A percentile compares a stretch with the other conserved stretches of the same genome.
Conservation (phyloP, 2,113 vertebrate species). For the Gracilinanus agilis region DNA sequence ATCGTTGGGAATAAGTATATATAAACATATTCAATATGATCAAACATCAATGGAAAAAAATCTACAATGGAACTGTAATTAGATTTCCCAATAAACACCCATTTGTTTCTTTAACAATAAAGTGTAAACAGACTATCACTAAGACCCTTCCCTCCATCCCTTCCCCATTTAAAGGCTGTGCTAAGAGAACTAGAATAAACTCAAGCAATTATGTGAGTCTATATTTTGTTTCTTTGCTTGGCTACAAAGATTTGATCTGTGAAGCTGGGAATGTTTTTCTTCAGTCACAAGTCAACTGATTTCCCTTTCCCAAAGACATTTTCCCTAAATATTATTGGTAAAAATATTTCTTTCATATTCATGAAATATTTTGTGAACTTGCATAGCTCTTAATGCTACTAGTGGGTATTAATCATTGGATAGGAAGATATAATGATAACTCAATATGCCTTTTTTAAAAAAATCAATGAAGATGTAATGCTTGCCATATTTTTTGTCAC, state of each 20-base stretch:
- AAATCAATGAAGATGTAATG: not conserved
- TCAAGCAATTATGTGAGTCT: not conserved
- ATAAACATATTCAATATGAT: not conserved
- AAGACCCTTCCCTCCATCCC: not conserved
- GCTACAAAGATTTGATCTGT: constrained; percentile 25
- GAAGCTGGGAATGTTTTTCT: constrained; percentile 28
- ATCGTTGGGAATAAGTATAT: not conserved
- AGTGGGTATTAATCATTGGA: not conserved
- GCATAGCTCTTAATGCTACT: constrained; percentile 2
- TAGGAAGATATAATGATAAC: not conserved
- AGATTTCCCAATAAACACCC: not conserved
- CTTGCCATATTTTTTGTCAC: not conserved
- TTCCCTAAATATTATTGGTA: constrained; percentile 4
- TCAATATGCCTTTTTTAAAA: not conserved
- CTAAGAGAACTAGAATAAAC: not conserved
- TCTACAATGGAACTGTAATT: not conserved
- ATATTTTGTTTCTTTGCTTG: constrained; percentile 34
- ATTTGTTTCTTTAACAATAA: not conserved
- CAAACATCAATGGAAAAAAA: constrained; percentile 36
- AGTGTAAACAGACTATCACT: not conserved
- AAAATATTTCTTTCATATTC: not conserved
- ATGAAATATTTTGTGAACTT: not conserved
- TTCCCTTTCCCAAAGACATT: not conserved
- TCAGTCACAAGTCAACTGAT: not conserved
- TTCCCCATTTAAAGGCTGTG: not conserved